phyloP scores from a whole-genome alignment of 2,113 vertebrate species.

The Alaudala cheleensis region DNA sequence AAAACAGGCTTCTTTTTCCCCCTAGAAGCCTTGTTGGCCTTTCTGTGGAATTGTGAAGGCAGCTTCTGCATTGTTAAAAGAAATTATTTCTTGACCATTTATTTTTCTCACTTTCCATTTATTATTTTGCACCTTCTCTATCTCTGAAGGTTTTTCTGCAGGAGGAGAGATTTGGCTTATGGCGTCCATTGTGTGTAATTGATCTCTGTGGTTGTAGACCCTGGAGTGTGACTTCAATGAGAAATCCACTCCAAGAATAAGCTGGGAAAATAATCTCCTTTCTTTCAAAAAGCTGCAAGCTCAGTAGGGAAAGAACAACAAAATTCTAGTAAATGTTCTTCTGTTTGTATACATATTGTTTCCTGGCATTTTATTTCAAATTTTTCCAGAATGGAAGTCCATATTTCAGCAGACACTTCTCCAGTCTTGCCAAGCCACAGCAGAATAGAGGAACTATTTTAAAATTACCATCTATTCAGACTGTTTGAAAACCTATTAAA shows the following conservation, averaged over 20 bases:
- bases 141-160: neutral
- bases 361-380: neutral
- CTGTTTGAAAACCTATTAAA: slow-evolving; percentile 7
- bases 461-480: neutral
- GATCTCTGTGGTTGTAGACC: neutral
- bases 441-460: neutral
- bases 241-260: neutral
- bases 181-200: neutral
- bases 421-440: neutral
- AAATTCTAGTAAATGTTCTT: neutral
- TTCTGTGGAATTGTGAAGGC: neutral
- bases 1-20: neutral
- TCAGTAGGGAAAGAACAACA: neutral
- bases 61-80: neutral
- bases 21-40: neutral
- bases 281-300: neutral
- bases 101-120: neutral
- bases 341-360: neutral
- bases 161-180: neutral
- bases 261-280: neutral
- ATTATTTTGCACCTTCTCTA: neutral
- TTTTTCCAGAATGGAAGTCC: neutral
- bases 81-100: neutral
- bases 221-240: neutral
- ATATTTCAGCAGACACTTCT: neutral